Conservation (phyloP, 1,140 invertebrate genomes). For the Phymastichus coffea region DNA sequence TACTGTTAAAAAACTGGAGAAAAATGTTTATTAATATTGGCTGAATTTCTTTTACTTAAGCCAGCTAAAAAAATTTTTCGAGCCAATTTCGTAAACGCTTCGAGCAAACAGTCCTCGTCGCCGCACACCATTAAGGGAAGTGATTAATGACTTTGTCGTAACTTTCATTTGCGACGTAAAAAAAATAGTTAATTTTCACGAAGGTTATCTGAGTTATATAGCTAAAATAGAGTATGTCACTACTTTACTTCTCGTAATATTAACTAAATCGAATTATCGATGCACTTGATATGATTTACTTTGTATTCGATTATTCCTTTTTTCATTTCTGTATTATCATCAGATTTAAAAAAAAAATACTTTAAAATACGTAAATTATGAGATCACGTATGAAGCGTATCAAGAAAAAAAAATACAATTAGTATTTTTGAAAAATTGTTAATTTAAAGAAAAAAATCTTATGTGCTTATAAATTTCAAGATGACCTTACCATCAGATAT, state of each 20-base stretch:
- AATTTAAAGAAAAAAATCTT: too few species aligned
- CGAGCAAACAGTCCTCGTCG: neutral
- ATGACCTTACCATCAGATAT: too few species aligned
- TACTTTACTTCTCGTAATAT: too few species aligned
- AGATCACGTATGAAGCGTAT: too few species aligned
- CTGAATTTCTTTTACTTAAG: neutral
- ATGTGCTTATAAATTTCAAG: too few species aligned
- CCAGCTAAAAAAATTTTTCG: slow-evolving; percentile 2
- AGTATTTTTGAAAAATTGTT: too few species aligned
- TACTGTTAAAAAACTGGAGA: neutral
- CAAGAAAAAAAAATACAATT: too few species aligned
- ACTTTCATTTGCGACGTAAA: neutral
- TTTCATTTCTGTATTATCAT: neutral
- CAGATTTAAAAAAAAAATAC: neutral
- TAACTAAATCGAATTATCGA: neutral
- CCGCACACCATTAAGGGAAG: neutral
- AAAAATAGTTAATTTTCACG: neutral
- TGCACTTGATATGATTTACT: neutral
- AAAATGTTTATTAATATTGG: slow-evolving; percentile 2
- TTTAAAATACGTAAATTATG: too few species aligned
- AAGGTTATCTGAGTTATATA: too few species aligned
- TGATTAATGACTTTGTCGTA: slow-evolving; percentile 11
- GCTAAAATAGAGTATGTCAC: too few species aligned
- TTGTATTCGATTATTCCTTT: neutral
- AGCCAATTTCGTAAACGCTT: neutral